Evolutionary conservation across 2,888 invertebrate species (phyloP).

Genomic region (Balanococcus diminutus): DNA sequence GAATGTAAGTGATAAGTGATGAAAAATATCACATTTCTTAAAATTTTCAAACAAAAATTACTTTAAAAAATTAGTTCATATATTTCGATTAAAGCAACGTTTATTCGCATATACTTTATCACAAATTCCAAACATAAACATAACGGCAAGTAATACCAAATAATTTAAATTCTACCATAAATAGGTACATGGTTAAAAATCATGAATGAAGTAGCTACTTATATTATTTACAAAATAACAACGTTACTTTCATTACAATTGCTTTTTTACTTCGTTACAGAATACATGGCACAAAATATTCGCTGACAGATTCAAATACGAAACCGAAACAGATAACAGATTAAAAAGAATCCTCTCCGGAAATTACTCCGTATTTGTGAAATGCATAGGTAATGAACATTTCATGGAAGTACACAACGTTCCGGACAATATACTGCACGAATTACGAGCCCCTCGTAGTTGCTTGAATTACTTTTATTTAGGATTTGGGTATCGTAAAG

Average conservation of each 20-base stretch:
- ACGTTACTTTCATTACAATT: neutral
- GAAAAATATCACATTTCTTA: neutral
- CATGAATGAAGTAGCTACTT: no score
- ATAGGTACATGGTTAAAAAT: neutral
- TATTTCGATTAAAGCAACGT: neutral
- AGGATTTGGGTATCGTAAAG: slow-evolving; percentile 54
- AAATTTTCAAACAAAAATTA: neutral
- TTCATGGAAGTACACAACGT: slow-evolving; percentile 56
- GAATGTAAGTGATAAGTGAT: slow-evolving; percentile 43
- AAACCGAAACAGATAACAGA: slow-evolving; percentile 49
- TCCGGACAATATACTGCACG: slow-evolving; percentile 52
- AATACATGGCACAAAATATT: slow-evolving; percentile 55
- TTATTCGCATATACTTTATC: neutral
- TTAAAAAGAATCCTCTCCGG: slow-evolving; percentile 48
- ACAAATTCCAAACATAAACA: neutral
- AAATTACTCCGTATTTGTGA: slow-evolving; percentile 55
- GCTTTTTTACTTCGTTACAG: slow-evolving; percentile 35
- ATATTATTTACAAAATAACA: neutral
- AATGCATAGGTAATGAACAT: slow-evolving; percentile 55
- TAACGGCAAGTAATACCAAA: neutral
- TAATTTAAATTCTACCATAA: neutral
- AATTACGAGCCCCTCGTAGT: slow-evolving; percentile 52
- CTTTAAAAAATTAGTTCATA: neutral
- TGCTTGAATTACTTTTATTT: slow-evolving; percentile 54
- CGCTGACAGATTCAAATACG: slow-evolving; percentile 49